These are phyloP conservation scores for Lepidurus couesii DNA, from an alignment of 1,140 invertebrate genomes.

Conservation along the genomic window DNA sequence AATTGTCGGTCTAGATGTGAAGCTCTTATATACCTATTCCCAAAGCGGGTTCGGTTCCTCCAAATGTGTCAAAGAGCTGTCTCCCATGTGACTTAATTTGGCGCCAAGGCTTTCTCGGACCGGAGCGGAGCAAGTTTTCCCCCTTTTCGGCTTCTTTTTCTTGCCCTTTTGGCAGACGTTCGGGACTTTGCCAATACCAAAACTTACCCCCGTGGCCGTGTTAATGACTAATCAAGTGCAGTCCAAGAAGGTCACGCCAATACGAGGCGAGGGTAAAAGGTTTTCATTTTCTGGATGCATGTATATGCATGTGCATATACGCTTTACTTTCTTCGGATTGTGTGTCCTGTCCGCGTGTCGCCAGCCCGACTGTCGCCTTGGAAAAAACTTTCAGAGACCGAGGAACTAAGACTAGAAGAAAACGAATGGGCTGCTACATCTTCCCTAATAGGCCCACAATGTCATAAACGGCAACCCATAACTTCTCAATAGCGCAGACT, in stretches of 20 bases:
- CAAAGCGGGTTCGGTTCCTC: background rate
- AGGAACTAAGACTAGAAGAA: background rate
- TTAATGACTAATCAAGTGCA: slow-evolving; percentile 19
- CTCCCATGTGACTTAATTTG: slow-evolving; percentile 22
- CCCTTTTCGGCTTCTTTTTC: slow-evolving; percentile 11
- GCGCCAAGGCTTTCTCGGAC: slow-evolving; percentile 7
- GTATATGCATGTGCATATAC: background rate
- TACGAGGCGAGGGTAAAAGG: background rate
- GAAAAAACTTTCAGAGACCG: background rate
- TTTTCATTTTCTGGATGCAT: background rate
- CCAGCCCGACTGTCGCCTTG: slow-evolving; percentile 2
- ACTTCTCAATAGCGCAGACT: background rate
- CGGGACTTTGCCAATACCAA: slow-evolving; percentile 1
- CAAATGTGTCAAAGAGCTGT: slow-evolving; percentile 17
- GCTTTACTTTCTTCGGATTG: background rate
- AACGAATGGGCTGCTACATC: background rate
- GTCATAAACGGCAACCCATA: background rate
- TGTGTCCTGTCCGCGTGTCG: background rate
- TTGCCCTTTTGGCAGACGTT: background rate
- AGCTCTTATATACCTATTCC: slow-evolving; percentile 2
- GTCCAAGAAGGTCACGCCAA: slow-evolving; percentile 15
- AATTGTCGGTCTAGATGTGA: background rate
- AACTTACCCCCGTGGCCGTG: slow-evolving; percentile 4
- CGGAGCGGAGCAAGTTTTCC: background rate
- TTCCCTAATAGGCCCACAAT: background rate